Conservation (phyloP, 1,140 invertebrate species). For the Drosophila serrata region DNA sequence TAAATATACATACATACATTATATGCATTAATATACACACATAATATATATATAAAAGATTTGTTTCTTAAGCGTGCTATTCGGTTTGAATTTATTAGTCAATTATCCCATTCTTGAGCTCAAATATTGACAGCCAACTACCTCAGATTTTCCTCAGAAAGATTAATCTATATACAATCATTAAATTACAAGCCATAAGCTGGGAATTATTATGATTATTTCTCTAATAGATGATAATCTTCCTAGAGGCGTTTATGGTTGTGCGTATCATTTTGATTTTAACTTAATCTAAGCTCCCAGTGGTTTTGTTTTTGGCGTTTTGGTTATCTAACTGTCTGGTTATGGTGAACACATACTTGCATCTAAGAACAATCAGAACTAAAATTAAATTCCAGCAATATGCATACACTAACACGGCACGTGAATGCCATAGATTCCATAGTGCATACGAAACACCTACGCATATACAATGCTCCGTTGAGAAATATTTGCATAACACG, state of each 20-base stretch:
- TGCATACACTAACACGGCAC: constrained; percentile 7
- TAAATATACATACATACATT: no score
- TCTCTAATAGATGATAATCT: no score
- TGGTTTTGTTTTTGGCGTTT: not conserved
- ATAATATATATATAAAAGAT: no score
- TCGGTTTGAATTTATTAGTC: no score
- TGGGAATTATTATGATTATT: not conserved
- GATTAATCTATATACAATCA: no score
- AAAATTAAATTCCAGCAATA: constrained; percentile 36
- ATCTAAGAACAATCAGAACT: not conserved
- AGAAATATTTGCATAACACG: constrained; percentile 66
- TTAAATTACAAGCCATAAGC: not conserved
- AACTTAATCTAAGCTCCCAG: not conserved
- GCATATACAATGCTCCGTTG: constrained; percentile 35
- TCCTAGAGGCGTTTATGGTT: not conserved
- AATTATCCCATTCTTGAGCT: no score
- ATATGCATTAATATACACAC: no score
- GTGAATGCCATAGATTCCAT: constrained; percentile 7
- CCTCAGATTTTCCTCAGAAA: not conserved
- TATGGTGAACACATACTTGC: not conserved
- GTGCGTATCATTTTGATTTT: not conserved
- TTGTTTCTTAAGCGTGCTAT: no score
- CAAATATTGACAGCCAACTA: no score
- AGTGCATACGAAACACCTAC: constrained; percentile 53
- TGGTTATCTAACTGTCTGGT: not conserved